Conservation (phyloP, 2,113 vertebrate genomes). For the Pyrgilauda ruficollis region DNA sequence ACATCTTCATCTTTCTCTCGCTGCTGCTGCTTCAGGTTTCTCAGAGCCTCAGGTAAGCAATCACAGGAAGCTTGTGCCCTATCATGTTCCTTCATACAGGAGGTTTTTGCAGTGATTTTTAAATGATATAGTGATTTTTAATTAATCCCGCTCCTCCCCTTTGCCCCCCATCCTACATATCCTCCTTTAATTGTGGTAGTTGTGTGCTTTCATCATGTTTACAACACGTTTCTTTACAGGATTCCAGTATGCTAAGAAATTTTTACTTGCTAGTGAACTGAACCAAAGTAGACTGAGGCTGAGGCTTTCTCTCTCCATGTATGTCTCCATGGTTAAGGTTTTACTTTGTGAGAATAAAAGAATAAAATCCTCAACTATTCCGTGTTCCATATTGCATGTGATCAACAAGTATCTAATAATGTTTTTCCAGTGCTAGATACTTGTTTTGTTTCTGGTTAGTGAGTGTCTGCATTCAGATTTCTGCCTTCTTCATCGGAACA, state of each 20-base stretch:
- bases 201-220: neutral
- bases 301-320: neutral
- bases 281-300: neutral
- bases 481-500: neutral
- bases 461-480: neutral
- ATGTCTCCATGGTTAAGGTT: neutral
- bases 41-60: conserved; percentile 67
- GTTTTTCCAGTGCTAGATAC: neutral
- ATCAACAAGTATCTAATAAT: neutral
- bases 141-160: neutral
- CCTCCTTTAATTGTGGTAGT: neutral
- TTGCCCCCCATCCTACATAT: neutral
- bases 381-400: neutral
- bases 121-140: neutral
- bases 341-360: neutral
- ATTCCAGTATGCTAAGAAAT: neutral
- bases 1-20: conserved; percentile 73
- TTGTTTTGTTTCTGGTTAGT: neutral
- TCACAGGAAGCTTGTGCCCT: neutral
- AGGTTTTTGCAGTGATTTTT: neutral
- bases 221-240: neutral
- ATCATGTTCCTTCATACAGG: neutral
- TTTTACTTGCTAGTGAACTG: neutral
- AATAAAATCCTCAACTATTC: neutral
- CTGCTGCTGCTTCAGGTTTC: conserved; percentile 70